Conservation (phyloP, 2,797 vertebrate species). For the Lagocephalus sceleratus region DNA sequence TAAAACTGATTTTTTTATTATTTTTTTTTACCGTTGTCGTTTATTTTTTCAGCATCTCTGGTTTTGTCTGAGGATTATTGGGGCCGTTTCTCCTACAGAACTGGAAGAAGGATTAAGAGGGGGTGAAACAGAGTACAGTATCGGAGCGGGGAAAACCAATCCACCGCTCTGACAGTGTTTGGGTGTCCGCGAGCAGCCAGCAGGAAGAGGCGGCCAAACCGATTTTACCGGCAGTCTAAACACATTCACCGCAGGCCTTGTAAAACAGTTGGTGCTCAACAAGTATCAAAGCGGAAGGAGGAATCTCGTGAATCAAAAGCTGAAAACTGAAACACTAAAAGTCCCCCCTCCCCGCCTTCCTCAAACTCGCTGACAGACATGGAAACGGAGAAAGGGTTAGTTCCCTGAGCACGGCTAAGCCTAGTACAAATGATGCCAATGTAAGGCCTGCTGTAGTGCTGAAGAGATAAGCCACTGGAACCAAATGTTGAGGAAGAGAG, state of each 20-base stretch:
- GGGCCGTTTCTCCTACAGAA: slow-evolving; percentile 19
- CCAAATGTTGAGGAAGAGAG: slow-evolving; percentile 65
- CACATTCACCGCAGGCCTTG: slow-evolving; percentile 45
- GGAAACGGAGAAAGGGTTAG: slow-evolving; percentile 70
- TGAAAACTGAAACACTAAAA: slow-evolving; percentile 70
- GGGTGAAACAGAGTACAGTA: slow-evolving; percentile 68
- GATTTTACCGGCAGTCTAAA: slow-evolving; percentile 59
- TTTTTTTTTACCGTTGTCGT: slow-evolving; percentile 56
- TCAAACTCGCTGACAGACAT: slow-evolving; percentile 67
- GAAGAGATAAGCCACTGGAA: slow-evolving; percentile 74
- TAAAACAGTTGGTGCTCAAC: slow-evolving; percentile 35
- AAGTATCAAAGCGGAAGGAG: slow-evolving; percentile 42
- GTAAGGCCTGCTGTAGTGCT: slow-evolving; percentile 76
- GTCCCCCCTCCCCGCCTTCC: slow-evolving; percentile 29
- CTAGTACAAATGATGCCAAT: slow-evolving; percentile 77
- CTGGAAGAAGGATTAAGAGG: slow-evolving; percentile 60
- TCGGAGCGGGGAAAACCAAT: slow-evolving; percentile 54
- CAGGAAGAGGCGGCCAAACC: slow-evolving; percentile 35
- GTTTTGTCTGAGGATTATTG: slow-evolving; percentile 61
- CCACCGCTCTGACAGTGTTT: slow-evolving; percentile 45
- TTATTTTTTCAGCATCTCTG: slow-evolving; percentile 67
- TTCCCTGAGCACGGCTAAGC: slow-evolving; percentile 73
- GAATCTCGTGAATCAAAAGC: slow-evolving; percentile 63
- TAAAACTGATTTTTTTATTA: slow-evolving; percentile 44
- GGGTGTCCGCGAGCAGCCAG: slow-evolving; percentile 35